Conservation (phyloP, 2,888 invertebrate genomes). For the Melinopterus prodromus region DNA sequence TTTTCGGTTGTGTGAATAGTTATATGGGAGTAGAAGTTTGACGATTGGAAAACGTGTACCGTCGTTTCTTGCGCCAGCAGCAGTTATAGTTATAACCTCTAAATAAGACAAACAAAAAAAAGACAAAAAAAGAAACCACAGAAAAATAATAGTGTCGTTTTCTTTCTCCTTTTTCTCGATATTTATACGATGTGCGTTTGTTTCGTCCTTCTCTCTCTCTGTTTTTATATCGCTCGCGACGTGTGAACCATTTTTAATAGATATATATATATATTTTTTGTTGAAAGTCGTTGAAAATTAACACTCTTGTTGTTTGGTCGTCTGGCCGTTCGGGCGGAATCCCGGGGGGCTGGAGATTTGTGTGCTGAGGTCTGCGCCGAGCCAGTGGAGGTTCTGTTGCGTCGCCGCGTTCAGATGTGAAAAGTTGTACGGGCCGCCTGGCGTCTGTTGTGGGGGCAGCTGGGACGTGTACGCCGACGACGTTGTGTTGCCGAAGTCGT, state of each 20-base stretch:
- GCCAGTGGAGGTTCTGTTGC: slow-evolving; percentile 55
- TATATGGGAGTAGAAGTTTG: too few relatives aligned
- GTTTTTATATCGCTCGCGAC: neutral
- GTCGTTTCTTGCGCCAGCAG: too few relatives aligned
- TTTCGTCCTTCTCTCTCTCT: neutral
- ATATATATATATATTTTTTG: neutral
- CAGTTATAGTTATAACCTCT: too few relatives aligned
- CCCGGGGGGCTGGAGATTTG: slow-evolving; percentile 60
- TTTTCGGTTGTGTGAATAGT: too few relatives aligned
- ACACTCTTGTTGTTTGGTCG: slow-evolving; percentile 45
- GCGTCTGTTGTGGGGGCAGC: slow-evolving; percentile 9
- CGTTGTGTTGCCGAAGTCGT: slow-evolving; percentile 37
- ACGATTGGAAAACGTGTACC: too few relatives aligned
- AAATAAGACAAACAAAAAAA: too few relatives aligned
- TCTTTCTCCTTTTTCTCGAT: neutral
- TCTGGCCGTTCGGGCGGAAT: slow-evolving; percentile 56
- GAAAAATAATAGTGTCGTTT: too few relatives aligned
- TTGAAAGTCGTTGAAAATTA: neutral
- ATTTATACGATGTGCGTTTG: neutral
- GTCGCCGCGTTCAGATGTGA: slow-evolving; percentile 44
- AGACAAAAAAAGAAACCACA: too few relatives aligned
- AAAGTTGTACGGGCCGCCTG: slow-evolving; percentile 37
- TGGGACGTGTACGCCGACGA: slow-evolving; percentile 17
- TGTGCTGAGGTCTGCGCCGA: slow-evolving; percentile 55
- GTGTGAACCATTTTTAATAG: neutral